Conservation (phyloP, 1,140 invertebrate species). For the Lepidotrigona ventralis region DNA sequence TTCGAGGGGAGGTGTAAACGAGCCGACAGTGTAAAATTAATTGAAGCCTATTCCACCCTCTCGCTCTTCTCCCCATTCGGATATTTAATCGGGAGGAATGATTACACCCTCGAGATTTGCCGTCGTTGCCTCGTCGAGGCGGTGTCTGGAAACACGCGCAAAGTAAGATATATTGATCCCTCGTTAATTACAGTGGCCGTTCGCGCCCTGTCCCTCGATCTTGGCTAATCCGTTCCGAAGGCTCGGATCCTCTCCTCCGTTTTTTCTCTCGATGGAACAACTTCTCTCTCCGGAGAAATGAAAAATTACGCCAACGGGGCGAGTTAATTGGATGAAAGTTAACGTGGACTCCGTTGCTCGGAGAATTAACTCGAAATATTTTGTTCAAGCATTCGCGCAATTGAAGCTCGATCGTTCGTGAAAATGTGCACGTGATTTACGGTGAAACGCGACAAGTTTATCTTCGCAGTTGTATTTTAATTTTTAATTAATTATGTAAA, state of each 20-base stretch:
- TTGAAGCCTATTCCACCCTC: neutral
- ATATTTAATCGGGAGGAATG: conserved; percentile 16
- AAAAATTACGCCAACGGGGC: conserved; percentile 1
- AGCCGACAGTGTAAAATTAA: neutral
- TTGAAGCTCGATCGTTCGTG: neutral
- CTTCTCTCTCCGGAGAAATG: neutral
- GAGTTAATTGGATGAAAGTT: neutral
- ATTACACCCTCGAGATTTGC: conserved; percentile 3
- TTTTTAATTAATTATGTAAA: too few relatives aligned
- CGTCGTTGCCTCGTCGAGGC: neutral
- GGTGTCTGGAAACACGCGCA: neutral
- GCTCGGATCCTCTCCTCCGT: neutral
- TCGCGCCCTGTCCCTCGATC: conserved; percentile 9
- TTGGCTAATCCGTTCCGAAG: conserved; percentile 9
- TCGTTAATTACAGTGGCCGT: conserved; percentile 17
- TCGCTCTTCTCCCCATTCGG: neutral
- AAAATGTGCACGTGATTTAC: too few relatives aligned
- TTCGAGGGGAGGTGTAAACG: neutral
- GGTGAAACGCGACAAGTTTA: too few relatives aligned
- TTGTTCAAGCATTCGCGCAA: too few relatives aligned
- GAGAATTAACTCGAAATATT: neutral
- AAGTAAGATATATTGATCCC: conserved; percentile 37
- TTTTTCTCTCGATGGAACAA: neutral
- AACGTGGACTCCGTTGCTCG: neutral
- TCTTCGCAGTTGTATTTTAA: too few relatives aligned